These are phyloP conservation scores for Pyrocephalus nanus DNA, from an alignment of 2,797 vertebrate species.

Conservation along the genomic window DNA sequence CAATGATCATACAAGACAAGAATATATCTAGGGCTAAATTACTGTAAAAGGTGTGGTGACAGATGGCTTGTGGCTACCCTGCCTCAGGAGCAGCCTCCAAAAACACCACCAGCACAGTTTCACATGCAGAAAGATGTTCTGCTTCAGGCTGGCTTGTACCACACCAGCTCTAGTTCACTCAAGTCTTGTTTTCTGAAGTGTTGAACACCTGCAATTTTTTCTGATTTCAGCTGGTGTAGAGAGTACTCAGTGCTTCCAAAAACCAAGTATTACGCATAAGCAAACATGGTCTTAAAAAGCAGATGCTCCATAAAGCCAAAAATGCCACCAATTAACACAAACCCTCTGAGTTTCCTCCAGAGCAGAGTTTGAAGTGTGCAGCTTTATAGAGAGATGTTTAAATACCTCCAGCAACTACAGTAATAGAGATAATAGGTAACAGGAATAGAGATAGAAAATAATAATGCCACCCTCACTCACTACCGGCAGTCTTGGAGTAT, in stretches of 20 bases:
- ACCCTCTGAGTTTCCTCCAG: background rate
- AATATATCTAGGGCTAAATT: background rate
- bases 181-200: background rate
- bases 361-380: background rate
- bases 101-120: background rate
- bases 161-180: background rate
- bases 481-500: background rate
- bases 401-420: background rate
- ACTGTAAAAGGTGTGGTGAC: background rate
- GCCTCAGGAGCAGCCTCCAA: background rate
- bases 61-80: background rate
- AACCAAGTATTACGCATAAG: background rate
- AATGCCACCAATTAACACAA: background rate
- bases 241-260: background rate
- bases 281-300: background rate
- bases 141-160: background rate
- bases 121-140: background rate
- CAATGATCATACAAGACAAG: background rate
- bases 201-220: background rate
- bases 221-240: background rate
- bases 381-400: background rate
- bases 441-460: background rate
- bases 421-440: background rate
- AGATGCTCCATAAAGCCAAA: background rate
- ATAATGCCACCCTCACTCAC: background rate